These are phyloP conservation scores for Tyto alba DNA, from an alignment of 2,113 vertebrate genomes.

Conservation along the genomic window DNA sequence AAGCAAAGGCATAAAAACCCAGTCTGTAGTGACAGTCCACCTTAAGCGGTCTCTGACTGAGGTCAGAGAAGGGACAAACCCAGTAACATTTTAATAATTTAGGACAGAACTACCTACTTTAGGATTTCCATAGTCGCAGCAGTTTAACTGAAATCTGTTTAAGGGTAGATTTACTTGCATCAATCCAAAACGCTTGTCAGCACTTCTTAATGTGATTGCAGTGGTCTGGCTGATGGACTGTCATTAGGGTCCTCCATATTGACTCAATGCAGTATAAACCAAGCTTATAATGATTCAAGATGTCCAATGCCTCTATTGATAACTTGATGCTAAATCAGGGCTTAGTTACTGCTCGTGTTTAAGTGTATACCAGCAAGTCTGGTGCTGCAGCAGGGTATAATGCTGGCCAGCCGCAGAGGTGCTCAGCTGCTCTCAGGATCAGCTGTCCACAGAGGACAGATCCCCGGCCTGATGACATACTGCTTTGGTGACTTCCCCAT, in stretches of 20 bases:
- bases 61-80: background rate
- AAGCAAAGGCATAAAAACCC: background rate
- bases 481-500: background rate
- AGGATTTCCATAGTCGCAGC: background rate
- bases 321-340: background rate
- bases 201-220: background rate
- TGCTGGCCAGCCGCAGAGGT: background rate
- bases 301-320: background rate
- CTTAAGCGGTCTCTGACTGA: background rate
- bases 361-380: background rate
- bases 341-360: background rate
- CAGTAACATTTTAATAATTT: background rate
- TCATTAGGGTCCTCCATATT: background rate
- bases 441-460: background rate
- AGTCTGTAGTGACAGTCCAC: background rate
- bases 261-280: background rate
- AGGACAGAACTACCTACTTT: background rate
- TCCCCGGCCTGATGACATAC: background rate
- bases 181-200: background rate
- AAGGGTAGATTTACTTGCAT: background rate
- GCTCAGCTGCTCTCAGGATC: background rate
- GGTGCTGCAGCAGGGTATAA: background rate
- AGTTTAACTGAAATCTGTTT: background rate
- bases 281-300: background rate
- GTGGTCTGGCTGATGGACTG: background rate